A percentile compares a stretch with the other conserved stretches of the same genome.
Evolutionary conservation across 2,888 invertebrate genomes (phyloP).

Genomic region (Onchidella celtica): DNA sequence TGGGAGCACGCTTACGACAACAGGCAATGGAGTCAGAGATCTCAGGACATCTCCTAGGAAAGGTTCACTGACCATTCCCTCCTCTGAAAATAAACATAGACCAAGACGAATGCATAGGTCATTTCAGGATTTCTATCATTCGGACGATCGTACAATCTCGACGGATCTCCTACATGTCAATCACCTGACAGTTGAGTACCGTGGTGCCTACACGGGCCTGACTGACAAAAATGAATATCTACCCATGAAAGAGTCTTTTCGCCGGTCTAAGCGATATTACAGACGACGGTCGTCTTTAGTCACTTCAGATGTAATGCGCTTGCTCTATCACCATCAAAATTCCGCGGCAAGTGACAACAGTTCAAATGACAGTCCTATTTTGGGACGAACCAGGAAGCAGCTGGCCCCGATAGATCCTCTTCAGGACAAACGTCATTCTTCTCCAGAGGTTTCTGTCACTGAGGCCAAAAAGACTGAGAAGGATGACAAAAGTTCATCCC

Average conservation of each 20-base stretch:
- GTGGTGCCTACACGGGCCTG: slow-evolving; percentile 44
- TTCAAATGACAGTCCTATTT: slow-evolving; percentile 39
- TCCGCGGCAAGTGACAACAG: slow-evolving; percentile 22
- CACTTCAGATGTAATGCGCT: slow-evolving; percentile 45
- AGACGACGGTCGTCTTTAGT: slow-evolving; percentile 70
- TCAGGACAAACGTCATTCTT: slow-evolving; percentile 64
- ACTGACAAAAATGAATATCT: slow-evolving; percentile 55
- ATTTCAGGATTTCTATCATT: slow-evolving; percentile 45
- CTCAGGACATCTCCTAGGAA: slow-evolving; percentile 9
- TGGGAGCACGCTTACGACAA: slow-evolving; percentile 49
- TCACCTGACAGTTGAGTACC: slow-evolving; percentile 33
- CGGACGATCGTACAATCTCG: slow-evolving; percentile 17
- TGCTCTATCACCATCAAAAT: slow-evolving; percentile 43
- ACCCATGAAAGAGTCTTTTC: slow-evolving; percentile 55
- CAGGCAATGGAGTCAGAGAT: not conserved
- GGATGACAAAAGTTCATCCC: slow-evolving; percentile 40
- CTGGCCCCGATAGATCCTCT: slow-evolving; percentile 50
- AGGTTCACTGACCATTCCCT: slow-evolving; percentile 45
- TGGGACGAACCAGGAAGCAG: slow-evolving; percentile 54
- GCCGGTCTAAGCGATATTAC: slow-evolving; percentile 63
- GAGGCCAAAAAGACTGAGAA: slow-evolving; percentile 53
- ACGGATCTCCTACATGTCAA: slow-evolving; percentile 34
- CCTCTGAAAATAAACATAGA: slow-evolving; percentile 26
- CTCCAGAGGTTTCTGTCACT: slow-evolving; percentile 57
- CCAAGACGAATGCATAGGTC: slow-evolving; percentile 47